Evolutionary conservation across 2,888 invertebrate species (phyloP), one percentile per base, ranked within the genome.

Genomic region (Uloborus plumipes): DNA sequence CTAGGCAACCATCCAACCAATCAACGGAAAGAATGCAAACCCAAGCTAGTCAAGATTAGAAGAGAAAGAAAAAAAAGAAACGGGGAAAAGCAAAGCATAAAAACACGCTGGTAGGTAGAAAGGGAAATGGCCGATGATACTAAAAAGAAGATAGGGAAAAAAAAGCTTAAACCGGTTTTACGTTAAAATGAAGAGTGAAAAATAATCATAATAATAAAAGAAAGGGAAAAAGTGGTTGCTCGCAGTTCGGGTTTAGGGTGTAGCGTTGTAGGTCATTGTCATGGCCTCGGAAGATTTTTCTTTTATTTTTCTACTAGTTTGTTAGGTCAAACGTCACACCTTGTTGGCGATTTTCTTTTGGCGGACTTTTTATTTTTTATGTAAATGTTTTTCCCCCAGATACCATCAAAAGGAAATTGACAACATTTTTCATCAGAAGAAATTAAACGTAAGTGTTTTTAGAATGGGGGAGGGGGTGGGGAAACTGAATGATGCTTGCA

Each of bases 201-300:
- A 78, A 61, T 50, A 72, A 72, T 58, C 70, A 71, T 64, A 70
- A 77, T 64, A 70, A 77, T 77, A 77, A 62, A 70, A 26, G 66
- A 26, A 66, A 66, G 66, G 50, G 51, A 66, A 65, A 66, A 66
- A 66, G 66, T 26, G 18, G 64, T 55, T 55, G 50, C 55, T 65
- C 49, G 67, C 69, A 65, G 77, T 72, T 66, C 66, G 66, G 66
- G 55, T 55, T 55, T 55, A 20, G 55, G 66, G 66, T 71, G 71
- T 71, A 66, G 71, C 50, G 80, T 74, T 83, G 77, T 77, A 69
- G 83, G 83, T 83, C 83, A 83, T 83, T 83, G 83, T 83, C 83
- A 83, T 64, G 83, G 83, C 73, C 83, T 82, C 73, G 22, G 66
- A 58, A 53, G 49, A 39, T 39, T 39, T 39, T 2, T 39, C 39